Evolutionary conservation across 2,888 invertebrate species (phyloP), one percentile per base, ranked within the genome.

Genomic region (Caenorhabditis imperialis): DNA sequence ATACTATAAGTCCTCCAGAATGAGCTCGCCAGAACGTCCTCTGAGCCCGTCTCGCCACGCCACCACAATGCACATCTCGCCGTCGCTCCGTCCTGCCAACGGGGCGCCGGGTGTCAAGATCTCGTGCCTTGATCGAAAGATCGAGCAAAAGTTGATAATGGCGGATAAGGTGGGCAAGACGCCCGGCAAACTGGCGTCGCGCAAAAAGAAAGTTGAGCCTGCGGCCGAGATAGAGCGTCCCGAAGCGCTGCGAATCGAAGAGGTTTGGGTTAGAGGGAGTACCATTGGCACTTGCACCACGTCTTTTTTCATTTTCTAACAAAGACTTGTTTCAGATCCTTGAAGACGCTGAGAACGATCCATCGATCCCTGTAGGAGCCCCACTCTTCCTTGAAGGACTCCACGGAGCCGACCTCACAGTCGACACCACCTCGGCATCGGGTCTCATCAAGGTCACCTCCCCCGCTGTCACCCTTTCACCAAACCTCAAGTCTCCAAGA

Each of bases 341-440:
- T 30, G 78, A 79, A 40, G 63, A 74, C 44, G 80, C 79, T 8
- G 82, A 82, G 53, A 77, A 76, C 74, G 81, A 85, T 47, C 85
- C 85, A 27, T 55, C 72, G 2, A 78, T 87, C 10, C 86, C 87
- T 14, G 80, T 86, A 23, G 85, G 85, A 4, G 83, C 84, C 14
- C 86, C 87, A 20, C 72, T 86, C 23, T 85, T 88, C 77, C 74
- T 88, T 33, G 85, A 85, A 69, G 82, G 77, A 35, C 73, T 86
- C 27, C 69, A 81, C 50, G 71, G 76, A 8, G 70, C 75, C 14
- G 74, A 74, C 38, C 55, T 79, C 14, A 69, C 58, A 42, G 55
- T 82, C 27, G 74, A 80, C 51, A 75, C 79, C 14, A 67, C 74
- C 6, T 53, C 60, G 10, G 50, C 57, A 12, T 70, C 67, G 10